Base-by-base conservation (phyloP, 1,140 invertebrate genomes). In the Goniozus legneri region DNA sequence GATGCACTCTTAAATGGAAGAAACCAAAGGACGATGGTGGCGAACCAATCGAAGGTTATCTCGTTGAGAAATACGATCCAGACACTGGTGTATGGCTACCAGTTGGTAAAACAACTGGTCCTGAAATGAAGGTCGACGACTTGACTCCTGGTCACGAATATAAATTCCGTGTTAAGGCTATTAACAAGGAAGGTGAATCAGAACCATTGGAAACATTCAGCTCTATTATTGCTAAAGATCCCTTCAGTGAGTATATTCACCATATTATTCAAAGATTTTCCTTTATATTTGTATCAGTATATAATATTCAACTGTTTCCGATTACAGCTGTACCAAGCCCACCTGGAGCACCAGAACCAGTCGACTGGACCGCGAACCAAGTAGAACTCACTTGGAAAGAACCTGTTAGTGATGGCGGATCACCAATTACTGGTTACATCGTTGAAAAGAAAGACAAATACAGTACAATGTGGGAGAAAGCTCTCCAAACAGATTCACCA, bases 381-480 rank as follows among this genome's bases (percentile, higher is more conserved):
- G 89, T 91, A 27, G 92, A 96, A 61, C 77, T 97, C 7, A 83
- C 86, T 50, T 96, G 92, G 92, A 76, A 83, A 39, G 82, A 89
- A 54, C 88, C 88, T 1, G 71, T 82, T 54, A 86, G 83, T 33
- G 91, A 97, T 72, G 94, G 93, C 47, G 94, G 94, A 15, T 87
- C 92, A 6, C 91, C 92, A 7, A 92, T 98, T 60, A 88, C 86
- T 52, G 89, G 92, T 21, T 99, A 98, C 64, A 89, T 98, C 31
- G 85, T 99, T 56, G 95, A 99, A 73, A 95, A 94, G 80, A 95
- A 94, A 70, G 93, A 97, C 61, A 98, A 97, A 73, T 95, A 95
- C 78, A 92, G 89, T 57, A 87, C 85, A 30, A 85, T 93, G 61
- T 91, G 93, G 92, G 89, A 95, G 71, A 91, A 94, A 67, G 90